Percentiles rank a stretch among this genome's conserved stretches.
phyloP scores from a whole-genome alignment of 1,140 invertebrate genomes.

The Cheumatopsyche charites region DNA sequence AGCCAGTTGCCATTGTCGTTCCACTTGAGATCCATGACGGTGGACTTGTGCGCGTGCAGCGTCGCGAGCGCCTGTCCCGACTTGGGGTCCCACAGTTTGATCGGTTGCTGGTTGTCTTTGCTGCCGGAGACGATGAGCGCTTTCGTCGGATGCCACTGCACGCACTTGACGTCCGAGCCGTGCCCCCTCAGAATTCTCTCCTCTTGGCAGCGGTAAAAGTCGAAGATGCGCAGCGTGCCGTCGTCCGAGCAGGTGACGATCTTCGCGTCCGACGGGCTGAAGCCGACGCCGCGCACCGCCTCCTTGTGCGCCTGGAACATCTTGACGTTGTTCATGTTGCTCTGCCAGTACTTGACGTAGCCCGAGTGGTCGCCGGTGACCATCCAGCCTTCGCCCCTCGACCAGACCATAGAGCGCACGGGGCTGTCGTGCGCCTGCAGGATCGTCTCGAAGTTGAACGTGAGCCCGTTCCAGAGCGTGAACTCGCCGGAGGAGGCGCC shows the following conservation, averaged over 20 bases:
- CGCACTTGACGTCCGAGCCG: constrained; percentile 98
- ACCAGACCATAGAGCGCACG: constrained; percentile 99
- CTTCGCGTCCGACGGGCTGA: constrained; percentile 98
- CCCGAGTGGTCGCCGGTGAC: constrained; percentile 98
- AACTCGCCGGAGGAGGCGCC: constrained; percentile 99
- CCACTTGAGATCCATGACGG: constrained; percentile 99
- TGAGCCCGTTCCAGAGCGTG: constrained; percentile 99
- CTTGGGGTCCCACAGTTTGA: constrained; percentile 99
- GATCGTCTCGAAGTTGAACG: constrained; percentile 99
- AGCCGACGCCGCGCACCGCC: constrained; percentile 97
- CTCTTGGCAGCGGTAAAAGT: constrained; percentile 96
- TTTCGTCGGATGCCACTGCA: constrained; percentile 99
- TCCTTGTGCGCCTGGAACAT: constrained; percentile 99
- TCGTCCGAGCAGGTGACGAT: constrained; percentile 99
- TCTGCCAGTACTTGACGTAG: constrained; percentile 99
- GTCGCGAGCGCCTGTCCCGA: constrained; percentile 88
- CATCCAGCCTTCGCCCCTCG: constrained; percentile 99
- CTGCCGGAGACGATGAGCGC: constrained; percentile 96
- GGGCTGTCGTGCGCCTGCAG: constrained; percentile 98
- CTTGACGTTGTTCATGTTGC: constrained; percentile 99
- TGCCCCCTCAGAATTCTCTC: constrained; percentile 96
- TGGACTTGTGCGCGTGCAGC: constrained; percentile 97
- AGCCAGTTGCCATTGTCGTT: constrained; percentile 99
- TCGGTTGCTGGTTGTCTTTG: constrained; percentile 99
- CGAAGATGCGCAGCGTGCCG: constrained; percentile 97